Percentiles rank a stretch among this genome's conserved stretches.
Evolutionary conservation across 2,888 invertebrate genomes (phyloP).

Genomic region (Rhimphoctona megacephalus): DNA sequence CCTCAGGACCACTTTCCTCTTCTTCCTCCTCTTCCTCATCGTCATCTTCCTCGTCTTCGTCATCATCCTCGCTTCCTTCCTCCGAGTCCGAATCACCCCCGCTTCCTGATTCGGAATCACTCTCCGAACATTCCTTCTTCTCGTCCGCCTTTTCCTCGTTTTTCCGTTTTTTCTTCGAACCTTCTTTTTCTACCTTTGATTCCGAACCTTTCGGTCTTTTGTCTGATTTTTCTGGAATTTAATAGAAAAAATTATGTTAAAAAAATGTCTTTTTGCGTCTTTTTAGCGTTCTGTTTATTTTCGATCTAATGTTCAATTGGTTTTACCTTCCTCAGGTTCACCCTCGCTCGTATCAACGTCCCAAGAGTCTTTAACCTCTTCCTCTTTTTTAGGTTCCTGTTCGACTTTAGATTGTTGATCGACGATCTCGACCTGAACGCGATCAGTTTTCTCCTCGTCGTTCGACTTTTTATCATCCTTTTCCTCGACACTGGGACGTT

Average conservation of each 20-base stretch:
- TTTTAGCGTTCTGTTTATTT: neutral
- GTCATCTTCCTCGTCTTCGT: slow-evolving; percentile 87
- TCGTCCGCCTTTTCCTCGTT: slow-evolving; percentile 78
- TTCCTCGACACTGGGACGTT: slow-evolving; percentile 87
- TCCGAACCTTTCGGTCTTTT: slow-evolving; percentile 77
- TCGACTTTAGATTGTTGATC: slow-evolving; percentile 85
- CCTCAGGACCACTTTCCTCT: slow-evolving; percentile 84
- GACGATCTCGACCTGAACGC: slow-evolving; percentile 85
- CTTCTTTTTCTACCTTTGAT: slow-evolving; percentile 73
- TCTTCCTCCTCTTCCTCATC: slow-evolving; percentile 86
- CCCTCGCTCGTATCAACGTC: slow-evolving; percentile 91
- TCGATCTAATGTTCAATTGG: neutral
- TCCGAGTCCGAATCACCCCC: slow-evolving; percentile 87
- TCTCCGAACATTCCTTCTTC: slow-evolving; percentile 83
- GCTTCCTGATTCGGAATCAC: slow-evolving; percentile 79
- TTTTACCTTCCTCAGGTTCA: slow-evolving; percentile 84
- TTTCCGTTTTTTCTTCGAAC: slow-evolving; percentile 49
- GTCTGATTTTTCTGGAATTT: slow-evolving; percentile 78
- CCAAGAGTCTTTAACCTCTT: slow-evolving; percentile 93
- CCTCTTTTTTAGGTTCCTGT: slow-evolving; percentile 79
- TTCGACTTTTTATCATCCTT: slow-evolving; percentile 85
- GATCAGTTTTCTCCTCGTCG: slow-evolving; percentile 79
- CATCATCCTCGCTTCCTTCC: slow-evolving; percentile 87
- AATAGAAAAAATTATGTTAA: neutral
- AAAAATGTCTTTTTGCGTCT: neutral